Evolutionary conservation across 2,888 invertebrate genomes (phyloP).

Genomic region (Nudaria mundana): DNA sequence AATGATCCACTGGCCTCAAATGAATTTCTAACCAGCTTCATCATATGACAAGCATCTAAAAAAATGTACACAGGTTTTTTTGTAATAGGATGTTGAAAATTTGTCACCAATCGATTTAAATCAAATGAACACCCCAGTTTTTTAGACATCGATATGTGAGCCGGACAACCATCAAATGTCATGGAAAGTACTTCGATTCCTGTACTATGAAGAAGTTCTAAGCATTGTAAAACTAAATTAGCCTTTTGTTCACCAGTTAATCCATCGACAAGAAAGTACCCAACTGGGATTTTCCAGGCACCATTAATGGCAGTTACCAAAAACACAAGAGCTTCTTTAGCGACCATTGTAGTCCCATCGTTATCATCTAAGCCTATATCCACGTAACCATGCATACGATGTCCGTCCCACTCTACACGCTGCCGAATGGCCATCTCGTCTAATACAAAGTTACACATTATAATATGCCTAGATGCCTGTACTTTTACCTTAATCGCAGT

Average conservation of each 20-base stretch:
- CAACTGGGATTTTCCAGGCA: neutral
- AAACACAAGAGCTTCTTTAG: neutral
- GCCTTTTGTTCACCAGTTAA: neutral
- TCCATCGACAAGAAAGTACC: neutral
- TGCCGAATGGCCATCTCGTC: neutral
- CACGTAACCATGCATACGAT: neutral
- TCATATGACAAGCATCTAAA: neutral
- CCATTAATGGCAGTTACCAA: neutral
- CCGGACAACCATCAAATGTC: neutral
- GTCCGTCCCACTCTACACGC: neutral
- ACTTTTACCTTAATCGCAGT: constrained; percentile 1
- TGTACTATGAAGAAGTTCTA: neutral
- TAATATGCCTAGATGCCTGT: neutral
- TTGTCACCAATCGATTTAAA: neutral
- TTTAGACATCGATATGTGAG: neutral
- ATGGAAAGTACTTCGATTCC: neutral
- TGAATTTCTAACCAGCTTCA: neutral
- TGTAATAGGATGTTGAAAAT: neutral
- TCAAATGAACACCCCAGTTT: neutral
- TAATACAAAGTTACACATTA: neutral
- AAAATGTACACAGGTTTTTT: neutral
- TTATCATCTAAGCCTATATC: neutral
- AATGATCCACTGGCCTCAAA: neutral
- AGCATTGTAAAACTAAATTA: neutral
- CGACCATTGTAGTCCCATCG: neutral